Conservation (phyloP, 2,888 invertebrate genomes). For the Phyllotreta cruciferae region DNA sequence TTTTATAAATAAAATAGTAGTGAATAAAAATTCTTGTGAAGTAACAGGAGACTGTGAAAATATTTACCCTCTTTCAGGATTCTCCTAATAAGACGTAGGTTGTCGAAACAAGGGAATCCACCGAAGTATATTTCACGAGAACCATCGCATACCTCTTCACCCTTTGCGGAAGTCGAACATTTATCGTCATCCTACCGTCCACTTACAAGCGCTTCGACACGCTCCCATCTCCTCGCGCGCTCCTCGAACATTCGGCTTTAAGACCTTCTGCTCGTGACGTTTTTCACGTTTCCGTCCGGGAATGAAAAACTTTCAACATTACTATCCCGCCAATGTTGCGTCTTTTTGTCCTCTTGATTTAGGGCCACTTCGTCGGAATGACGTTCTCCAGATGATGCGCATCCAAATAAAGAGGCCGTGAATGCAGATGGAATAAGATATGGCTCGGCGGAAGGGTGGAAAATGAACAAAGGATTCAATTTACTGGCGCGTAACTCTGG, state of each 20-base stretch:
- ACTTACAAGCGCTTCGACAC: conserved; percentile 24
- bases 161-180: conserved; percentile 16
- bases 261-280: conserved; percentile 18
- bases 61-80: too few species aligned
- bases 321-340: conserved; percentile 23
- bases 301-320: conserved; percentile 21
- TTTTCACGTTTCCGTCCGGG: conserved; percentile 12
- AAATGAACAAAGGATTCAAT: background rate
- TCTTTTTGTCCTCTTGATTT: conserved; percentile 31
- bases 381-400: conserved; percentile 28
- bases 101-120: conserved; percentile 4
- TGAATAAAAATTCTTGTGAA: too few species aligned
- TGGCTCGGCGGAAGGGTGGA: conserved; percentile 3
- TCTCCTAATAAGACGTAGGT: too few species aligned
- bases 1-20: too few species aligned
- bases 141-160: conserved; percentile 15
- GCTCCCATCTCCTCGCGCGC: background rate
- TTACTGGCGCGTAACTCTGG: too few species aligned
- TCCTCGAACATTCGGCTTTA: conserved; percentile 20
- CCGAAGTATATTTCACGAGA: conserved; percentile 14
- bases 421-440: conserved; percentile 17
- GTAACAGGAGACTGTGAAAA: too few species aligned
- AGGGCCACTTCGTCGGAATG: conserved; percentile 13
- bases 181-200: conserved; percentile 18
- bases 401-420: conserved; percentile 24